phyloP scores from a whole-genome alignment of 2,888 invertebrate species.

The Julus scandinavius region DNA sequence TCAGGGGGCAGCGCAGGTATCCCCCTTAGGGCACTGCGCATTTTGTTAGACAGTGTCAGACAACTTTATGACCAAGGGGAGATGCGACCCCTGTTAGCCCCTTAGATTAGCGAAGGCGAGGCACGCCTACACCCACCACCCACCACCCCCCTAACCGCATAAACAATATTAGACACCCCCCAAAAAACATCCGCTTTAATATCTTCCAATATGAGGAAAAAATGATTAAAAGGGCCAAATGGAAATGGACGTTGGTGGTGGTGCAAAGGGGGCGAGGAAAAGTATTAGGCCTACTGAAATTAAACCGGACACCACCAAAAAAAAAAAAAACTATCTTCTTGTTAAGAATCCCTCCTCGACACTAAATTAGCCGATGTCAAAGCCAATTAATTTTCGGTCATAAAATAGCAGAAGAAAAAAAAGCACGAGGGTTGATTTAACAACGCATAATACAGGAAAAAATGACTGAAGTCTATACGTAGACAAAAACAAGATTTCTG shows the following conservation, averaged over 20 bases:
- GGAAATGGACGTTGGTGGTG: background rate
- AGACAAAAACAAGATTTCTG: background rate
- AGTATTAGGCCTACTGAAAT: constrained; percentile 8
- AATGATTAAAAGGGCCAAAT: background rate
- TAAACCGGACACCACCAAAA: background rate
- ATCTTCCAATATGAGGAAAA: background rate
- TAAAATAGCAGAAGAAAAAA: background rate
- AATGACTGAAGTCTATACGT: background rate
- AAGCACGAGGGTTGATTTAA: background rate
- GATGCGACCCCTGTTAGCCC: constrained; percentile 41
- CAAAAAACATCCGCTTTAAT: constrained; percentile 8
- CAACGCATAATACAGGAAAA: background rate
- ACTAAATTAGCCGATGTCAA: constrained; percentile 45
- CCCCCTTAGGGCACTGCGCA: constrained; percentile 38
- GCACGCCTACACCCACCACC: background rate
- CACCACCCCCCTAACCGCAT: constrained; percentile 1
- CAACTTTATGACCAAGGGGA: constrained; percentile 44
- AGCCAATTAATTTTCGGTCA: constrained; percentile 33
- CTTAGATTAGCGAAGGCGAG: constrained; percentile 14
- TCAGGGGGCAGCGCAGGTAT: constrained; percentile 45
- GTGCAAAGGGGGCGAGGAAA: background rate
- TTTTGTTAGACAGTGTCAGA: constrained; percentile 46
- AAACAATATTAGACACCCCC: constrained; percentile 23
- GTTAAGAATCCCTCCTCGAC: constrained; percentile 45
- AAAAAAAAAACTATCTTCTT: constrained; percentile 10